These are phyloP conservation scores for Orchesella cincta DNA, from an alignment of 1,140 invertebrate species.

Conservation along the genomic window DNA sequence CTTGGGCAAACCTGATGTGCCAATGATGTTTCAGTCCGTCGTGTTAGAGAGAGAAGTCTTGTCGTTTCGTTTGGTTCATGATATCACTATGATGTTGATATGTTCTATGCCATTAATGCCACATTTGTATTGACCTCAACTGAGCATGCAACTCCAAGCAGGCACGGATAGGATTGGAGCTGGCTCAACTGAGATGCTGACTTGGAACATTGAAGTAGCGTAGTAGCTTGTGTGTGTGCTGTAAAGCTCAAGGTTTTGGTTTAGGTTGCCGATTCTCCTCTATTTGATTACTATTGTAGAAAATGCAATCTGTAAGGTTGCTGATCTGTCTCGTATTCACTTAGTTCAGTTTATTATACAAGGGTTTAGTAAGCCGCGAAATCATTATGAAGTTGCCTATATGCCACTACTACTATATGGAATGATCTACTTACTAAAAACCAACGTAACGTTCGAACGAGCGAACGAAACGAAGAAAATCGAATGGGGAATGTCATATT, in stretches of 20 bases:
- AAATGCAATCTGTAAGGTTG: background rate
- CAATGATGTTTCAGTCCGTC: background rate
- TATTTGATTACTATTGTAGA: background rate
- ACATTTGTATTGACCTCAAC: background rate
- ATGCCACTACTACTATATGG: no score
- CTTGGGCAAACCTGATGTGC: background rate
- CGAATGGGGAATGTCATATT: background rate
- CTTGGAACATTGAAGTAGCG: no score
- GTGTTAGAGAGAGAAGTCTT: no score
- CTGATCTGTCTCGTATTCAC: background rate
- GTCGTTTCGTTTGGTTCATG: no score
- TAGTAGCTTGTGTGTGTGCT: background rate
- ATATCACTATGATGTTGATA: no score
- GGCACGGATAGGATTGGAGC: background rate
- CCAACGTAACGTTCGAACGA: background rate
- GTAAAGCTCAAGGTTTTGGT: background rate
- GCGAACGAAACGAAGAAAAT: background rate
- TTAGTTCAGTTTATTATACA: background rate
- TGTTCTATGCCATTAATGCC: background rate
- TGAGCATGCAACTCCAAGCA: background rate
- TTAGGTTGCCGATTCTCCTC: background rate
- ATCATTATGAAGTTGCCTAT: background rate
- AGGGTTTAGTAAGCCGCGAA: background rate
- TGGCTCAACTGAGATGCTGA: no score
- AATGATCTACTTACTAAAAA: no score